phyloP scores from a whole-genome alignment of 1,140 invertebrate genomes.

The Rhizoglyphus robini region DNA sequence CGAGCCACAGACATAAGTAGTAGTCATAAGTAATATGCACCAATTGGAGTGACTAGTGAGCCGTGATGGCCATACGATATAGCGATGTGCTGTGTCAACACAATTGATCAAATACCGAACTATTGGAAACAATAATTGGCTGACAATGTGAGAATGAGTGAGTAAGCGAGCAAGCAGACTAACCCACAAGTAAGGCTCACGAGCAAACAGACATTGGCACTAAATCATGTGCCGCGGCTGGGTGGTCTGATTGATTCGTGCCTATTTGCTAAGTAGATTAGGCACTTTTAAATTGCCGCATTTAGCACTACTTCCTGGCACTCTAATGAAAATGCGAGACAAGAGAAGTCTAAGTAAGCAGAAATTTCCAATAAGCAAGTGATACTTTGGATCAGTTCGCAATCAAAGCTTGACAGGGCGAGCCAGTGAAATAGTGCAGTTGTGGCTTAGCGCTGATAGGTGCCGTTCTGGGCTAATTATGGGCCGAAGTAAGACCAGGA shows the following conservation, averaged over 20 bases:
- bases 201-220: too few relatives aligned
- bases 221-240: too few relatives aligned
- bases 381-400: not conserved
- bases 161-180: not conserved
- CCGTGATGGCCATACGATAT: not conserved
- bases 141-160: constrained; percentile 11
- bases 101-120: not conserved
- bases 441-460: not conserved
- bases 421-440: not conserved
- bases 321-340: not conserved
- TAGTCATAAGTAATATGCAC: too few relatives aligned
- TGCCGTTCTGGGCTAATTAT: not conserved
- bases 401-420: not conserved
- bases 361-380: too few relatives aligned
- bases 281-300: constrained; percentile 9
- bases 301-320: not conserved
- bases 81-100: not conserved
- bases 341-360: too few relatives aligned
- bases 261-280: constrained; percentile 11
- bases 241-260: not conserved
- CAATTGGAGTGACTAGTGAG: too few relatives aligned
- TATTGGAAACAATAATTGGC: constrained; percentile 4
- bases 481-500: not conserved
- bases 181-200: not conserved
- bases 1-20: too few relatives aligned